Conservation (phyloP, 2,888 invertebrate species). For the Polietes domitor region DNA sequence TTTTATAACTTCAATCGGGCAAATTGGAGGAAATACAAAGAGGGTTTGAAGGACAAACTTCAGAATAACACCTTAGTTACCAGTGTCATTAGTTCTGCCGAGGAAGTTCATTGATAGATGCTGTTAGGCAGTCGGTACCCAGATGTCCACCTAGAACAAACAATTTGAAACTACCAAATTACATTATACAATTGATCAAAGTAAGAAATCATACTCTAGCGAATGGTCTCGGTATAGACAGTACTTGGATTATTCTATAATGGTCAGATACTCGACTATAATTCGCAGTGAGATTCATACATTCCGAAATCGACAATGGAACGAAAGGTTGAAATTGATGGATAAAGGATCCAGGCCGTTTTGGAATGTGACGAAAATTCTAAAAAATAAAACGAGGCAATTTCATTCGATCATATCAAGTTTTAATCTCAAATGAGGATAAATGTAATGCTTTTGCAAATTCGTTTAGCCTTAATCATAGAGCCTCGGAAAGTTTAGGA, state of each 20-base stretch:
- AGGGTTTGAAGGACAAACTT: no score
- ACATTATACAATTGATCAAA: background rate
- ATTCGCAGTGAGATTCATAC: background rate
- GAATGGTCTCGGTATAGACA: background rate
- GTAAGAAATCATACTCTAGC: background rate
- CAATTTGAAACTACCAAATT: background rate
- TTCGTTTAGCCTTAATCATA: background rate
- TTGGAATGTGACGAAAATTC: background rate
- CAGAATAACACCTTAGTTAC: no score
- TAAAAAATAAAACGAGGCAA: background rate
- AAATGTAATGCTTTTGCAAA: background rate
- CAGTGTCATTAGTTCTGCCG: background rate
- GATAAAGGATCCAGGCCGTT: background rate
- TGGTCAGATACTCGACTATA: background rate
- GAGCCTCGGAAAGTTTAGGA: background rate
- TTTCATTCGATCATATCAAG: background rate
- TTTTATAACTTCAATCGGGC: background rate
- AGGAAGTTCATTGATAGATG: background rate
- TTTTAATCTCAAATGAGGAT: background rate
- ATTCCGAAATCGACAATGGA: background rate
- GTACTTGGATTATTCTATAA: background rate
- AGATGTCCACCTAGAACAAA: background rate
- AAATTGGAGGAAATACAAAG: background rate
- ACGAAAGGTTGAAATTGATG: background rate
- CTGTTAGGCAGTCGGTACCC: background rate